Evolutionary conservation across 1,140 invertebrate species (phyloP), one percentile per base, ranked within the genome.

Genomic region (Zeugodacus cucurbitae): DNA sequence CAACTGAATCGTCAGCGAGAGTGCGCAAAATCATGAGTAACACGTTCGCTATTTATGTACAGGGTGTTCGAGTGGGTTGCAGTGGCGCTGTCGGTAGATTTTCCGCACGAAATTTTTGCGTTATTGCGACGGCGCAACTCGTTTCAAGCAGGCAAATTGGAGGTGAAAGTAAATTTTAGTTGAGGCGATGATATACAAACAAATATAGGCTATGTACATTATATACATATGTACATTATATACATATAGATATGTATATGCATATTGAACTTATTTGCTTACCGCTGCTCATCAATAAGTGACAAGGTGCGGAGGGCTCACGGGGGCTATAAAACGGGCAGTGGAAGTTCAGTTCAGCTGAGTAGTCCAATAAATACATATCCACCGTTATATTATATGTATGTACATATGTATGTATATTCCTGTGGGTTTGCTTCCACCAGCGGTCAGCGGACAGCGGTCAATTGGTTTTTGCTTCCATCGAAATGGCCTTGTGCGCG

Each of bases 81-180:
- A 26, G 74, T 26, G 34, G 67, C 67, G 67, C 67, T 26, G 74
- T 26, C 3, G 1, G 20, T 48, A 48, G 48, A 54, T 82, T 44
- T 54, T 14, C 44, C 44, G 17, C 20, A 20, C 17, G 20, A 26
- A 67, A 44, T 48, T 44, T 37, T 70, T 32, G 2, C 74, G 41
- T 10, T 11, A 48, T 22, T 82, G 74, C 74, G 74, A 82, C 74
- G 74, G 74, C 74, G 74, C 74, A 82, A 48, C 74, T 48, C 74
- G 74, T 82, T 74, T 44, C 74, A 44, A 44, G n/a, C 74, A 41
- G 74, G 41, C n/a, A 41, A 82, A 48, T 48, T 82, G n/a, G 11
- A 48, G 74, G n/a, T n/a, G 74, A 41, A 48, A 29, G 22, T 8
- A 82, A 54, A 22, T n/a, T 10, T 5, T 8, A 82, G 41, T 82